Percentiles rank a stretch among this genome's conserved stretches.
Evolutionary conservation across 2,888 invertebrate species (phyloP).

Genomic region (Lasioglossum oenotherae): DNA sequence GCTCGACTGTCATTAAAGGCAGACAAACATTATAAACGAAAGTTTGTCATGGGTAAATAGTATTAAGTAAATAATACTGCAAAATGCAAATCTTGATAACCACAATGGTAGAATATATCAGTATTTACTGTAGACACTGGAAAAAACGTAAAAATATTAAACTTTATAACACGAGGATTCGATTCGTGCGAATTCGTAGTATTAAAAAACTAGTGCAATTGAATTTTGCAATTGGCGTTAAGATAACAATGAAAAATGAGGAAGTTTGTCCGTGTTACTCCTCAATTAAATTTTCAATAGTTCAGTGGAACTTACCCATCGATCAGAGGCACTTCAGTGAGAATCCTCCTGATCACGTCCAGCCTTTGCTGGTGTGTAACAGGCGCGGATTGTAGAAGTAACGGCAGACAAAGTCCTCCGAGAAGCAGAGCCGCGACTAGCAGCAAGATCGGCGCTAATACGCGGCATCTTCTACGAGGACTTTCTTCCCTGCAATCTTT

Average conservation of each 20-base stretch:
- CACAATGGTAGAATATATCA: neutral
- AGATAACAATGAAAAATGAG: no score
- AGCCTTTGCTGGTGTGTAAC: constrained; percentile 87
- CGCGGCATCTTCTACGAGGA: constrained; percentile 81
- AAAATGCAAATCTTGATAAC: neutral
- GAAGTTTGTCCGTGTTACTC: no score
- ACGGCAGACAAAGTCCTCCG: constrained; percentile 83
- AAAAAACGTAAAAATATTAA: neutral
- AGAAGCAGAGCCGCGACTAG: constrained; percentile 80
- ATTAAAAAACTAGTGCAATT: neutral
- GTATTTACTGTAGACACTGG: neutral
- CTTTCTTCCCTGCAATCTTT: constrained; percentile 80
- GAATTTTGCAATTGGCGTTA: neutral
- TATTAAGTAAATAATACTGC: neutral
- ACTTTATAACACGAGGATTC: neutral
- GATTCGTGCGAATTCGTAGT: neutral
- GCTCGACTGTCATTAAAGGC: neutral
- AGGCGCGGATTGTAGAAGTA: constrained; percentile 83
- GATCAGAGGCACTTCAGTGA: constrained; percentile 89
- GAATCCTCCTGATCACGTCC: constrained; percentile 88
- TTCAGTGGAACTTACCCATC: constrained; percentile 88
- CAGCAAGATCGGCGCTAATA: constrained; percentile 81
- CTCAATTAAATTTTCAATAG: neutral
- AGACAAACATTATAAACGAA: neutral
- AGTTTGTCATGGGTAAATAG: neutral